phyloP scores from a whole-genome alignment of 2,888 invertebrate genomes.

The Tinea semifulvella region DNA sequence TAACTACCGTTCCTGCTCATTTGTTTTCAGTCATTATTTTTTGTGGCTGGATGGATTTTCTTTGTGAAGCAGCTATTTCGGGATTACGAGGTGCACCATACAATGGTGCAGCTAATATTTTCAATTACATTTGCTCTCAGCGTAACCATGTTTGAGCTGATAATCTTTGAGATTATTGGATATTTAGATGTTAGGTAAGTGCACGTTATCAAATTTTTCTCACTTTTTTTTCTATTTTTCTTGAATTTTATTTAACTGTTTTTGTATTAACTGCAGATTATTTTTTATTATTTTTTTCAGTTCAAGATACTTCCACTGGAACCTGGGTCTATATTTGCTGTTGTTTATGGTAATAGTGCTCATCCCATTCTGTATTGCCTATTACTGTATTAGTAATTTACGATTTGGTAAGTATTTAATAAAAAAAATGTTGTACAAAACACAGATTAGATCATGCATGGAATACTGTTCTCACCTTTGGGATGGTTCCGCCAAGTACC shows the following conservation, averaged over 20 bases:
- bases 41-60: slow-evolving; percentile 97
- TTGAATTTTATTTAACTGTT: neutral
- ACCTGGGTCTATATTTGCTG: slow-evolving; percentile 87
- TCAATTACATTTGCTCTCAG: slow-evolving; percentile 96
- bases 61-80: slow-evolving; percentile 97
- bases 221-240: slow-evolving; percentile 24
- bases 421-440: too few species aligned
- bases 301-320: slow-evolving; percentile 95
- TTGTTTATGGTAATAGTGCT: slow-evolving; percentile 94
- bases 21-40: slow-evolving; percentile 88
- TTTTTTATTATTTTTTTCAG: slow-evolving; percentile 58
- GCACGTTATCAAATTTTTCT: neutral
- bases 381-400: slow-evolving; percentile 91
- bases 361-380: slow-evolving; percentile 96
- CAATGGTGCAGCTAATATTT: slow-evolving; percentile 93
- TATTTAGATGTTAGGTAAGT: slow-evolving; percentile 87
- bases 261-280: neutral
- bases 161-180: slow-evolving; percentile 98
- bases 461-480: too few species aligned
- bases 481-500: too few species aligned
- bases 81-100: slow-evolving; percentile 97
- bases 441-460: too few species aligned
- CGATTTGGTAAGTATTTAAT: slow-evolving; percentile 77
- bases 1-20: too few species aligned
- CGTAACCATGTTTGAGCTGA: slow-evolving; percentile 98